phyloP scores from a whole-genome alignment of 2,113 vertebrate species.

The Panthera uncia region DNA sequence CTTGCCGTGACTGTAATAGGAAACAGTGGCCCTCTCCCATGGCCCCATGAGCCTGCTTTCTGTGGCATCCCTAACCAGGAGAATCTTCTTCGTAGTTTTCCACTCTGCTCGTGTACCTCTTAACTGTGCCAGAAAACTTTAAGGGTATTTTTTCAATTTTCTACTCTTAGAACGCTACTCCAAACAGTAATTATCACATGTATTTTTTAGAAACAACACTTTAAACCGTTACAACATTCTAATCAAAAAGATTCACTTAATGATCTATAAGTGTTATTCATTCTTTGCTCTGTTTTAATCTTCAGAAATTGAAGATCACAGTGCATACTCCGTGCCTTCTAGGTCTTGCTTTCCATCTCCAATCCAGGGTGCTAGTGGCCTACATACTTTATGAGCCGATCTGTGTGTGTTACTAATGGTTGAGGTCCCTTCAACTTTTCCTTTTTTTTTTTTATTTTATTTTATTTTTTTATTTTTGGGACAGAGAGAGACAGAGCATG shows the following conservation, averaged over 20 bases:
- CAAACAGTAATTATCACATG: not conserved
- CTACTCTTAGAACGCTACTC: not conserved
- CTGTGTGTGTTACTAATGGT: not conserved
- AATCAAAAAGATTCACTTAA: not conserved
- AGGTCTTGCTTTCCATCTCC: constrained; percentile 7
- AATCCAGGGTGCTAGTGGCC: not conserved
- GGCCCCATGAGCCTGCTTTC: not conserved
- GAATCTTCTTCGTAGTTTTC: not conserved
- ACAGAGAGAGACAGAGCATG: too few relatives aligned
- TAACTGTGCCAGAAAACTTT: not conserved
- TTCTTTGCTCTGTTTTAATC: constrained; percentile 37
- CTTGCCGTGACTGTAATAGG: not conserved
- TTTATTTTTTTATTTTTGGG: too few relatives aligned
- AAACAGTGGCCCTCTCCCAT: not conserved
- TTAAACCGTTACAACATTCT: constrained; percentile 15
- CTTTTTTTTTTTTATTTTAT: not conserved
- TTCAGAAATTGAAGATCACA: not conserved
- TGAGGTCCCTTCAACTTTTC: not conserved
- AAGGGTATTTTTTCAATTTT: constrained; percentile 31
- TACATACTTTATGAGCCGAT: not conserved
- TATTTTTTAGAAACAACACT: not conserved
- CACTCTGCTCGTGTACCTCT: not conserved
- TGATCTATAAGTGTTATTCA: constrained; percentile 5
- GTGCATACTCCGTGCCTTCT: not conserved
- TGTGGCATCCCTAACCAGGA: not conserved